phyloP scores from a whole-genome alignment of 2,113 vertebrate genomes.

The Phylloscopus trochilus region DNA sequence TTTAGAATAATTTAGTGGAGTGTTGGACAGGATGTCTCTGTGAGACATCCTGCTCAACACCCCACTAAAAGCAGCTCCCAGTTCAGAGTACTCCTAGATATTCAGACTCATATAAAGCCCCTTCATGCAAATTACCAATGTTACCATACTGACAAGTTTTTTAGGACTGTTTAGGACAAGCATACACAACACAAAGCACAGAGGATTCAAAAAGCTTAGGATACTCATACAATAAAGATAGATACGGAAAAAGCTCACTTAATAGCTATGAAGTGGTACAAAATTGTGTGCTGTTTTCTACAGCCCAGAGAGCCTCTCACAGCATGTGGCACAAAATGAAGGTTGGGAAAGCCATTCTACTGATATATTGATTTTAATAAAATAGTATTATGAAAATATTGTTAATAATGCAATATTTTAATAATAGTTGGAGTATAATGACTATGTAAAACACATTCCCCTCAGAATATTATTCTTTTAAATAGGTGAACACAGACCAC shows the following conservation, averaged over 20 bases:
- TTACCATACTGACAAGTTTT: neutral
- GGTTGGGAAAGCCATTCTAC: neutral
- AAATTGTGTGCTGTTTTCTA: neutral
- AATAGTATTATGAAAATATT: neutral
- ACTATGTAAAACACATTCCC: neutral
- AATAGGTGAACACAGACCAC: neutral
- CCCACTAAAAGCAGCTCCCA: neutral
- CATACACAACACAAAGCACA: neutral
- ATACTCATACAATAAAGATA: neutral
- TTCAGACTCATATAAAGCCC: neutral
- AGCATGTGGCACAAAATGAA: neutral
- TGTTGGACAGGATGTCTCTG: neutral
- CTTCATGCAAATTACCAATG: neutral
- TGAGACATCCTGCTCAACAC: neutral
- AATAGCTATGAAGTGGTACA: neutral
- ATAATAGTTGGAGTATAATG: neutral
- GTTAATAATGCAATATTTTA: constrained; percentile 40
- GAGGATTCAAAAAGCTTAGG: neutral
- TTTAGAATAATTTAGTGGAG: neutral
- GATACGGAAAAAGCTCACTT: neutral
- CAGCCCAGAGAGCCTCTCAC: neutral
- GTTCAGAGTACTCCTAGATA: neutral
- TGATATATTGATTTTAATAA: constrained; percentile 64
- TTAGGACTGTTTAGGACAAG: neutral
- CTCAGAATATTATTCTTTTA: neutral